Evolutionary conservation across 2,888 invertebrate species (phyloP).

Genomic region (Melanostoma mellinum): DNA sequence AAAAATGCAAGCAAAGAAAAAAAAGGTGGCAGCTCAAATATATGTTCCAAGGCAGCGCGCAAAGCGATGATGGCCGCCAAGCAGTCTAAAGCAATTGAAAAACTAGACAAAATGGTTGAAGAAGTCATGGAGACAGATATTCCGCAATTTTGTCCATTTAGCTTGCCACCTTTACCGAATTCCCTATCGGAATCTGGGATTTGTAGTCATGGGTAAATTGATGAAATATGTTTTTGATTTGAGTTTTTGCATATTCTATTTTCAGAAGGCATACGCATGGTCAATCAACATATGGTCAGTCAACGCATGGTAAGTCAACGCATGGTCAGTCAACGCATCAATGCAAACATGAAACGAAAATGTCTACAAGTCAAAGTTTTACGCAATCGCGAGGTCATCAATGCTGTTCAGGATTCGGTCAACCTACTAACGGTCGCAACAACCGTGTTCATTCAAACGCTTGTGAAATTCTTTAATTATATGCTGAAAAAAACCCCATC

Average conservation of each 20-base stretch:
- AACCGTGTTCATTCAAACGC: constrained; percentile 81
- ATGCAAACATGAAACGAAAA: constrained; percentile 76
- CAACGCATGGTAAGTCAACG: constrained; percentile 28
- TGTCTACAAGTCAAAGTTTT: constrained; percentile 81
- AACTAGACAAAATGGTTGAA: constrained; percentile 82
- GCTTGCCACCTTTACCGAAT: constrained; percentile 78
- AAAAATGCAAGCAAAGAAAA: constrained; percentile 75
- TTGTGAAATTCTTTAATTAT: constrained; percentile 78
- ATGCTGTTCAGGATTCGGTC: constrained; percentile 80
- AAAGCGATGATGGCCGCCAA: constrained; percentile 80
- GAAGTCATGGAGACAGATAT: constrained; percentile 80
- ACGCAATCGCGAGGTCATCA: constrained; percentile 79
- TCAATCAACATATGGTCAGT: constrained; percentile 63
- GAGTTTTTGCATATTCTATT: neutral
- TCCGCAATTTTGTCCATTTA: constrained; percentile 77
- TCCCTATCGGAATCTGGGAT: constrained; percentile 80
- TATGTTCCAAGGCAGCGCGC: constrained; percentile 78
- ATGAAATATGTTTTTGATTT: neutral
- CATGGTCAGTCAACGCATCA: constrained; percentile 73
- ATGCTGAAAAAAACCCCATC: neutral
- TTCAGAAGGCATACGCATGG: constrained; percentile 74
- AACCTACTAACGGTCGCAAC: constrained; percentile 77
- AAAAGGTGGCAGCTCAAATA: constrained; percentile 76
- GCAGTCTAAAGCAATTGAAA: constrained; percentile 81
- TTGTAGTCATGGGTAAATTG: constrained; percentile 79